These are phyloP conservation scores for Holcopasites calliopsidis DNA, from an alignment of 1,140 invertebrate genomes.

Conservation along the genomic window DNA sequence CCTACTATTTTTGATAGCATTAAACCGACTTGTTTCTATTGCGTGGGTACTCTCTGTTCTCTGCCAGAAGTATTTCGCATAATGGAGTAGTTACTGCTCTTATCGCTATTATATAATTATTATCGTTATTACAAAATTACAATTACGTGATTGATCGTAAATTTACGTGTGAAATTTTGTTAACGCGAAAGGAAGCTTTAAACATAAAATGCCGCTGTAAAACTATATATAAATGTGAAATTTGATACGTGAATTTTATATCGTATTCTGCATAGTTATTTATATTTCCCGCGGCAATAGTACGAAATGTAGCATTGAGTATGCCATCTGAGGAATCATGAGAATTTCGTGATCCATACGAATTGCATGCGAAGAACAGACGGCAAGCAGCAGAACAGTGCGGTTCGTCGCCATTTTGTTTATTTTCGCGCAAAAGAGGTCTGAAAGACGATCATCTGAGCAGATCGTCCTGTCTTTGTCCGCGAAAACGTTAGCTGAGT, in stretches of 20 bases:
- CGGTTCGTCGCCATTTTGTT: slow-evolving; percentile 73
- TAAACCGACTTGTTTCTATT: no score
- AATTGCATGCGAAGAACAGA: slow-evolving; percentile 29
- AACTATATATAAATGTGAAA: neutral
- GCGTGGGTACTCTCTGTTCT: no score
- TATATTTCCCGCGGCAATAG: neutral
- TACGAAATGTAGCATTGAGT: neutral
- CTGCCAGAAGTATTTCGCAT: no score
- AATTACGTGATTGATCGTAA: no score
- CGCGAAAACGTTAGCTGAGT: slow-evolving; percentile 31
- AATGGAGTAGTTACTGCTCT: no score
- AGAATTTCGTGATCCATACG: neutral
- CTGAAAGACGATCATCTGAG: slow-evolving; percentile 42
- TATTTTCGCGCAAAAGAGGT: slow-evolving; percentile 70
- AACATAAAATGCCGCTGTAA: no score
- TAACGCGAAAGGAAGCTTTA: no score
- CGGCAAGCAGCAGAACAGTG: slow-evolving; percentile 48
- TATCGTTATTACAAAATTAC: no score
- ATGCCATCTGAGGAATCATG: slow-evolving; percentile 21
- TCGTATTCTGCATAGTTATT: neutral
- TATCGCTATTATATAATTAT: no score
- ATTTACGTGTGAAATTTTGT: no score
- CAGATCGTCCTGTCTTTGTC: slow-evolving; percentile 27
- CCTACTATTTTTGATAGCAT: no score
- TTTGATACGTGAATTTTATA: neutral